A percentile compares a stretch with the other conserved stretches of the same genome.
These are phyloP conservation scores for Nemurella pictetii DNA, from an alignment of 2,888 invertebrate species.

Conservation along the genomic window DNA sequence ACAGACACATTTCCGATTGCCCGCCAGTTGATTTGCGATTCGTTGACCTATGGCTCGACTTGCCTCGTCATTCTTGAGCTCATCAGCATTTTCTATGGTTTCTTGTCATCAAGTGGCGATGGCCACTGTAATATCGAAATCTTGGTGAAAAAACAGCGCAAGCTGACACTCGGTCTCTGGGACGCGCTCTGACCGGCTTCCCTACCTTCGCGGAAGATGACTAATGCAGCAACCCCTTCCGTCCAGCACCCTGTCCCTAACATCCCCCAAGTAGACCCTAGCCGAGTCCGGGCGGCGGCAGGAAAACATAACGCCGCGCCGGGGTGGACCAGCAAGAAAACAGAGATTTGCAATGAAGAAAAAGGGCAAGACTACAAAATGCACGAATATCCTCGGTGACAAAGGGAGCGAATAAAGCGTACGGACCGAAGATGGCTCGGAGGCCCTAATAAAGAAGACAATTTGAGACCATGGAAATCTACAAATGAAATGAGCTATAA, in stretches of 20 bases:
- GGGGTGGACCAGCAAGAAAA: neutral
- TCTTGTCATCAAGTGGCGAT: neutral
- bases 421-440: neutral
- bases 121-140: constrained; percentile 2
- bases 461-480: constrained; percentile 5
- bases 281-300: neutral
- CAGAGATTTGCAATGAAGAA: neutral
- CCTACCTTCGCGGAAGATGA: neutral
- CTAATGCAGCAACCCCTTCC: constrained; percentile 10
- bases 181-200: neutral
- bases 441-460: constrained; percentile 1
- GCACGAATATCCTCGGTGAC: neutral
- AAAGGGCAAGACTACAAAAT: neutral
- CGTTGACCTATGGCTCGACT: neutral
- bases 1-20: no score
- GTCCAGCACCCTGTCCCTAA: neutral
- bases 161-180: neutral
- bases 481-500: constrained; percentile 33
- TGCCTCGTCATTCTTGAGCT: neutral
- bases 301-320: neutral
- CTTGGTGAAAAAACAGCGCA: neutral
- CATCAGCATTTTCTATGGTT: constrained; percentile 16
- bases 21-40: neutral
- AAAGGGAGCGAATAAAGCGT: neutral
- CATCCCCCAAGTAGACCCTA: no score